Percentiles rank a stretch among this genome's conserved stretches.
These are phyloP conservation scores for Melanotaenia trifasciata DNA, from an alignment of 2,797 vertebrate genomes.

Conservation along the genomic window DNA sequence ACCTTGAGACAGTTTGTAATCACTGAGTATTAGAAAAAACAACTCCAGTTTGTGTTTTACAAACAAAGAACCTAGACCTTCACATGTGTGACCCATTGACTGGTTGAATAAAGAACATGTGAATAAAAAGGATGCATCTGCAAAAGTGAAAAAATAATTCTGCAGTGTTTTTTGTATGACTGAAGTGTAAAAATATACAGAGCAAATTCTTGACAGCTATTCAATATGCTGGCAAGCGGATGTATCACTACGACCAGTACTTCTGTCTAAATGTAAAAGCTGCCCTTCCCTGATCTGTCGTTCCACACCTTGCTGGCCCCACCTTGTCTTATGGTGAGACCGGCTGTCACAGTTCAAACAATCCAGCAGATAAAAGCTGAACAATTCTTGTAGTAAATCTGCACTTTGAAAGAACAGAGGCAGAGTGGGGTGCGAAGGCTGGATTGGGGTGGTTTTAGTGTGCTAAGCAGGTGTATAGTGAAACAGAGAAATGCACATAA, in stretches of 20 bases:
- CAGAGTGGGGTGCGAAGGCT: background rate
- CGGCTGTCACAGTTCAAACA: conserved; percentile 46
- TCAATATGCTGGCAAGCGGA: conserved; percentile 14
- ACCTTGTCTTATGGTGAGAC: conserved; percentile 31
- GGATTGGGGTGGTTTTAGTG: background rate
- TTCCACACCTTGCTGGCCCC: conserved; percentile 18
- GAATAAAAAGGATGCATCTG: background rate
- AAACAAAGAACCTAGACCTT: conserved; percentile 3
- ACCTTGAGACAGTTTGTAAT: conserved; percentile 24
- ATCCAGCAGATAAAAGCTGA: conserved; percentile 26
- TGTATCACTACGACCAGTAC: conserved; percentile 21
- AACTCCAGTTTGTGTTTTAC: conserved; percentile 2
- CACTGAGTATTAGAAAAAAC: conserved; percentile 4
- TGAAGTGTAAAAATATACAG: background rate
- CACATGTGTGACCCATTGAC: background rate
- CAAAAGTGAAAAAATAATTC: background rate
- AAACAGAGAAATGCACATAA: background rate
- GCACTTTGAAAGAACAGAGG: conserved; percentile 25
- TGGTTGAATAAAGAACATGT: conserved; percentile 4
- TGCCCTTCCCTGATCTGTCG: conserved; percentile 44
- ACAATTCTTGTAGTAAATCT: conserved; percentile 26
- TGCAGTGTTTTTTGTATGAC: background rate
- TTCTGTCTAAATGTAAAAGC: conserved; percentile 54
- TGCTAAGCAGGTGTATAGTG: background rate
- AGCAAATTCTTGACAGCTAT: conserved; percentile 22